phyloP scores from a whole-genome alignment of 2,888 invertebrate species.

The Metellina segmentata region DNA sequence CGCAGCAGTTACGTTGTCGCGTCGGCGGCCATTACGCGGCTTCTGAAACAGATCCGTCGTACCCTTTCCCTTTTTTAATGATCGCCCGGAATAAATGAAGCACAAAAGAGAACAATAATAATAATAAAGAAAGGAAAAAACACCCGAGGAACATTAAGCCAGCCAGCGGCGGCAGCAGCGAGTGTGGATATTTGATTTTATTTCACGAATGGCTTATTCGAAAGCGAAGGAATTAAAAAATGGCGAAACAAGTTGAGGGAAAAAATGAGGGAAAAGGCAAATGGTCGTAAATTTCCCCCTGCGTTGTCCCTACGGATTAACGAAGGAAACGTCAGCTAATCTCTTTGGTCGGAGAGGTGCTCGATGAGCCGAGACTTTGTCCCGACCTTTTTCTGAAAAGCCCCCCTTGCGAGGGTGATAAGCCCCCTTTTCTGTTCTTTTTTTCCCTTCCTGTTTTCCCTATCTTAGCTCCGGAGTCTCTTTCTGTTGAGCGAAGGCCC shows the following conservation, averaged over 20 bases:
- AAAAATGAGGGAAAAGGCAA: constrained; percentile 16
- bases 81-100: constrained; percentile 1
- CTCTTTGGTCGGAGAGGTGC: constrained; percentile 58
- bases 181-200: constrained; percentile 58
- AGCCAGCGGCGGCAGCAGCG: background rate
- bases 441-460: constrained; percentile 19
- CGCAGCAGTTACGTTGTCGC: too few relatives aligned
- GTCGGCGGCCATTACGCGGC: constrained; percentile 10
- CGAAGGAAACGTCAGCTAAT: constrained; percentile 55
- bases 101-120: background rate
- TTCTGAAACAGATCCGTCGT: constrained; percentile 9
- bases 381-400: constrained; percentile 55
- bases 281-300: constrained; percentile 61
- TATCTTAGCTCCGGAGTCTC: background rate
- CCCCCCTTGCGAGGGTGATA: constrained; percentile 48
- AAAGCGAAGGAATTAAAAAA: constrained; percentile 7
- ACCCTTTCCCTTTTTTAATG: background rate
- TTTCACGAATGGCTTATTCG: constrained; percentile 48
- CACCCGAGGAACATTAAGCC: constrained; percentile 18
- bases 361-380: constrained; percentile 62
- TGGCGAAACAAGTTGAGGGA: background rate
- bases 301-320: constrained; percentile 64
- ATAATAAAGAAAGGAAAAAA: constrained; percentile 18
- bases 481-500: background rate
- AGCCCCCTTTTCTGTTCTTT: constrained; percentile 30